These are phyloP conservation scores for Thunnus maccoyii DNA, from an alignment of 2,113 vertebrate species.

Conservation along the genomic window DNA sequence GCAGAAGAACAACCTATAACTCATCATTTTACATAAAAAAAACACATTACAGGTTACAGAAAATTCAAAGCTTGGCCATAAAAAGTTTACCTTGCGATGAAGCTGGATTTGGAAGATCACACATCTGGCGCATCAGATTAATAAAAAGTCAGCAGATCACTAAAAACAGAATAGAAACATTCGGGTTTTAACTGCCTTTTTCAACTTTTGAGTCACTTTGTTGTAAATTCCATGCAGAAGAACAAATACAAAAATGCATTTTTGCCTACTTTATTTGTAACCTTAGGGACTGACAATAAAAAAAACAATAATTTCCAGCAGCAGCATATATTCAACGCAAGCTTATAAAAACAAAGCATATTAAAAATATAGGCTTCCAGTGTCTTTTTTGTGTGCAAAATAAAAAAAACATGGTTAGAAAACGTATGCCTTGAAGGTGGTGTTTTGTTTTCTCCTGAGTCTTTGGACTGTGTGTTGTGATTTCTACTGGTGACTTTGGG, in stretches of 20 bases:
- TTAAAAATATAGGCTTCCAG: background rate
- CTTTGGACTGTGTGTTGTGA: conserved; percentile 4
- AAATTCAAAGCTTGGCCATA: background rate
- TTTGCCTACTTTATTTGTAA: conserved; percentile 21
- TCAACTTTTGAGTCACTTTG: background rate
- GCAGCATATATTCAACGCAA: background rate
- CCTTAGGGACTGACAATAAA: background rate
- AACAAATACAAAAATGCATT: background rate
- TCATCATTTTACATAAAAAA: conserved; percentile 1
- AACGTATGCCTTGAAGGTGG: background rate
- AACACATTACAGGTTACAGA: background rate
- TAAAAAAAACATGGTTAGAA: background rate
- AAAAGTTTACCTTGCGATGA: too few species aligned
- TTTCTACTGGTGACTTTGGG: conserved; percentile 7
- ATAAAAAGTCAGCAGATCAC: background rate
- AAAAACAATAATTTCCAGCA: background rate
- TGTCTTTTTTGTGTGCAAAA: background rate
- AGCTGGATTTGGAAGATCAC: too few species aligned
- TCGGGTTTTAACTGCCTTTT: too few species aligned
- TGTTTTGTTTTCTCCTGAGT: conserved; percentile 21
- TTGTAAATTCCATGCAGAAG: background rate
- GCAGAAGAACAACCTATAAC: conserved; percentile 6
- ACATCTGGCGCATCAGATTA: background rate
- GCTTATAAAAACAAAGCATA: conserved; percentile 5
- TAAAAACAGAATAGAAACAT: too few species aligned